Base-by-base conservation (phyloP, 1,140 invertebrate genomes). In the Marisa cornuarietis region DNA sequence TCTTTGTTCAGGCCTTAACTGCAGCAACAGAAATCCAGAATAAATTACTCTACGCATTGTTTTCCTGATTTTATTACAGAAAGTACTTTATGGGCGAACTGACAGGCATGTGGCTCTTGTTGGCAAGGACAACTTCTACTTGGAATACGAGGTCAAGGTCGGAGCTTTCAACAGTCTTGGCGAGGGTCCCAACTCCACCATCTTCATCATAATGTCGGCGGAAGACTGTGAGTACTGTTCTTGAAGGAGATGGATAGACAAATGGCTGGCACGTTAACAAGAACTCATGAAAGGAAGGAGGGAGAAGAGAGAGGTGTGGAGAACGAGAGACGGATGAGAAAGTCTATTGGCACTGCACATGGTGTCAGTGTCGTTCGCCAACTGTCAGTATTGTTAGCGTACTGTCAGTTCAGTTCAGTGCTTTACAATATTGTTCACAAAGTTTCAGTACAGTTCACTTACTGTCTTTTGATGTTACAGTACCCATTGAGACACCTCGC, bases 401-500 rank as follows among this genome's bases (percentile, higher is more conserved):
- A 54, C 52, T 14, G 8, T 9, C 52, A 58, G 11, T 58, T 58
- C 16, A 11, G 54, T 58, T 11, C 54, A 58, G 16, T 58, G 4
- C 11, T 9, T 1, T 58, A 58, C 11, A 58, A 9, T 14, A 58
- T 18, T 58, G 54, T 9, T 11, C 16, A 58, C 16, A 1, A 58
- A 58, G 1, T 58, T 3, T 11, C 54, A 58, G 54, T 76, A 13
- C 65, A 73, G 52, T 5, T 11, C 16, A 58, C 16, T 1, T 0
- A 58, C 11, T 58, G 54, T 11, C 54, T 1, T 0, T n/a, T 76
- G 13, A 63, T 76, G 52, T 71, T 81, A 0, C 80, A 91, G 97
- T 98, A 95, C 97, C 98, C 3, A 95, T 95, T 87, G 95, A 95
- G 22, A 95, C 96, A 10, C 97, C 97, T 11, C 95, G 96, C 83